Conservation (phyloP, 2,888 invertebrate genomes). For the Microctonus aethiopoides region DNA sequence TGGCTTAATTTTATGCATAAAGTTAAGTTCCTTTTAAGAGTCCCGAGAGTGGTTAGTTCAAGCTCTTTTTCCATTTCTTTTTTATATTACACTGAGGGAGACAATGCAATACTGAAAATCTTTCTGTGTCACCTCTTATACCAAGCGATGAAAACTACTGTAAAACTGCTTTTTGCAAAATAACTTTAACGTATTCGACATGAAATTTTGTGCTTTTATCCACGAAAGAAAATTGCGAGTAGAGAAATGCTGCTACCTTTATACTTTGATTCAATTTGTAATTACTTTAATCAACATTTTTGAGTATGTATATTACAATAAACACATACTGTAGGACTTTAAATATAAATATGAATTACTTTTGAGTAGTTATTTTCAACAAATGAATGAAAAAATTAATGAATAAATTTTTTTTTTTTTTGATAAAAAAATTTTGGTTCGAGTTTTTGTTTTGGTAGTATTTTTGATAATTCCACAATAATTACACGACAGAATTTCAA, state of each 20-base stretch:
- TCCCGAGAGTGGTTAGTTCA: slow-evolving; percentile 53
- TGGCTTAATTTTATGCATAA: slow-evolving; percentile 66
- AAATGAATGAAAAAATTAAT: no score
- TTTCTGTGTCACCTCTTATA: slow-evolving; percentile 19
- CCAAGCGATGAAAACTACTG: slow-evolving; percentile 6
- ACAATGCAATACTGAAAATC: not conserved
- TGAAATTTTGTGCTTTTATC: not conserved
- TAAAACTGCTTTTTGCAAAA: not conserved
- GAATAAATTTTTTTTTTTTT: no score
- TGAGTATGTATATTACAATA: not conserved
- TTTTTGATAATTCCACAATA: no score
- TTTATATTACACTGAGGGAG: not conserved
- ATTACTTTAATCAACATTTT: not conserved
- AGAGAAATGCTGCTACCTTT: no score
- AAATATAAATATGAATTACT: no score
- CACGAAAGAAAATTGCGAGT: not conserved
- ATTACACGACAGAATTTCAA: no score
- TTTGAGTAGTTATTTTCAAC: no score
- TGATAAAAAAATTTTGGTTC: no score
- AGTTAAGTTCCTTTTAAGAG: slow-evolving; percentile 65
- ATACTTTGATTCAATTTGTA: not conserved
- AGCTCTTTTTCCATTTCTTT: slow-evolving; percentile 36
- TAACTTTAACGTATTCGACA: not conserved
- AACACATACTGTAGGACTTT: no score
- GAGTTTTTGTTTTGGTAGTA: no score